phyloP scores from a whole-genome alignment of 2,888 invertebrate genomes.

The Ecliptopera silaceata region DNA sequence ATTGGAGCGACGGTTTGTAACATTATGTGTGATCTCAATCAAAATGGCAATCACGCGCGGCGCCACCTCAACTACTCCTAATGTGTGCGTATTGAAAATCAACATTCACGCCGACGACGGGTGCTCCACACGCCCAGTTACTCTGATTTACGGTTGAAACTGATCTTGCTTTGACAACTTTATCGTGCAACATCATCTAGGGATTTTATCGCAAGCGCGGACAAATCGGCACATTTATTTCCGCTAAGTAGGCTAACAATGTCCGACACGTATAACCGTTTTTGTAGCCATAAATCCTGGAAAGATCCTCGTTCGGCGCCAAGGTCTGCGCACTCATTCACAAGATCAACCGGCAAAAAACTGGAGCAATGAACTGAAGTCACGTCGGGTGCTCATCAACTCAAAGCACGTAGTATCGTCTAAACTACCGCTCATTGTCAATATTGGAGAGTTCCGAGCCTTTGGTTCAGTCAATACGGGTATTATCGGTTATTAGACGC shows the following conservation, averaged over 20 bases:
- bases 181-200: constrained; percentile 43
- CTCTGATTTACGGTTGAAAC: constrained; percentile 56
- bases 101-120: constrained; percentile 59
- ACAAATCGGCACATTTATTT: constrained; percentile 39
- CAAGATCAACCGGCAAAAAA: constrained; percentile 78
- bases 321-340: constrained; percentile 76
- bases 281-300: constrained; percentile 65
- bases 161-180: constrained; percentile 47
- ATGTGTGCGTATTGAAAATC: constrained; percentile 73
- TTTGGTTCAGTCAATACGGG: constrained; percentile 75
- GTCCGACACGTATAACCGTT: constrained; percentile 48
- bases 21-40: constrained; percentile 70
- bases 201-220: constrained; percentile 38
- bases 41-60: constrained; percentile 75
- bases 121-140: constrained; percentile 53
- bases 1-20: constrained; percentile 76
- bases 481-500: constrained; percentile 71
- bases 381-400: constrained; percentile 76
- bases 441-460: constrained; percentile 75
- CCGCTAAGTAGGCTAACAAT: constrained; percentile 40
- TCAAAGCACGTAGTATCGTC: constrained; percentile 74
- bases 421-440: constrained; percentile 82
- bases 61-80: constrained; percentile 70
- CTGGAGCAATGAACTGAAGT: constrained; percentile 79
- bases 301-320: constrained; percentile 64